Conservation (phyloP, 35 echinoderm and acorn worm species). For the Patiria miniata region DNA sequence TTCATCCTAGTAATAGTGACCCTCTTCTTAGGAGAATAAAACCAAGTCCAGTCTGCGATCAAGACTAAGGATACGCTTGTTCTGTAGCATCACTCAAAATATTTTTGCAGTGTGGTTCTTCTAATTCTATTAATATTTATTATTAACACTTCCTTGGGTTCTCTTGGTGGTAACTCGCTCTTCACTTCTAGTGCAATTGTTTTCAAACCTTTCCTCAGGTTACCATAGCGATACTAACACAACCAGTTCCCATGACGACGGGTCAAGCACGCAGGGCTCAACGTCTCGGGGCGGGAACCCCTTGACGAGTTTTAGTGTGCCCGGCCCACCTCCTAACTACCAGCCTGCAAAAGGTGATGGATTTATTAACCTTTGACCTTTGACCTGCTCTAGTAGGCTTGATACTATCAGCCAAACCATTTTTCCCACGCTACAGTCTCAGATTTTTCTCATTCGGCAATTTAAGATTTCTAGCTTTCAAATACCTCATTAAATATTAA, state of each 20-base stretch:
- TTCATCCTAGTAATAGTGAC: too few relatives aligned
- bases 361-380: background rate
- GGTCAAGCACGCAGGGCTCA: conserved; percentile 51
- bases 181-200: background rate
- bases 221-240: conserved; percentile 98
- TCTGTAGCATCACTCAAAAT: too few relatives aligned
- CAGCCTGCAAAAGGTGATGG: conserved; percentile 73
- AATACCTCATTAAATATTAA: too few relatives aligned
- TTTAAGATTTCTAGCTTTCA: too few relatives aligned
- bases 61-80: too few relatives aligned
- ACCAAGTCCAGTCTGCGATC: too few relatives aligned
- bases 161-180: background rate
- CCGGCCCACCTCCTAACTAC: conserved; percentile 93
- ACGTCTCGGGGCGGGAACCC: conserved; percentile 66
- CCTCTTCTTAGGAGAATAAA: too few relatives aligned
- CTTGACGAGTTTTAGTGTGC: conserved; percentile 96
- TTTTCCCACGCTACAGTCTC: too few relatives aligned
- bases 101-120: too few relatives aligned
- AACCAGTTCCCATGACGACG: conserved; percentile 85
- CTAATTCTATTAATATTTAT: too few relatives aligned
- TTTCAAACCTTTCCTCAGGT: conserved; percentile 58
- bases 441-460: too few relatives aligned
- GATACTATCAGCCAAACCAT: too few relatives aligned
- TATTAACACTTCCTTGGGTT: background rate
- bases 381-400: background rate